phyloP scores from a whole-genome alignment of 1,140 invertebrate genomes.

The Harpegnathos saltator region DNA sequence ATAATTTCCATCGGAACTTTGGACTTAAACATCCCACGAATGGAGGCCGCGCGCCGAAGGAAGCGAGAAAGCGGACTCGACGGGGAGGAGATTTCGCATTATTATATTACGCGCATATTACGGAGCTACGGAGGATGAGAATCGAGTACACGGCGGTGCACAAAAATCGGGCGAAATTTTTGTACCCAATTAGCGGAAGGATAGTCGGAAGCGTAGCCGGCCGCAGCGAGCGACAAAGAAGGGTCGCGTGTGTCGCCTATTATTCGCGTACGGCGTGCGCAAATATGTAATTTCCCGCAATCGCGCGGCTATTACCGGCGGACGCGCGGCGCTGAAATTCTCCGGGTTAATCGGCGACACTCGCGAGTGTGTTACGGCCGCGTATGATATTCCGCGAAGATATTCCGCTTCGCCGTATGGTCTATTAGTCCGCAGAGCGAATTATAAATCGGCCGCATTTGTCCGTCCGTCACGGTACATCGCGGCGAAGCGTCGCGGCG shows the following conservation, averaged over 20 bases:
- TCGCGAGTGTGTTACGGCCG: background rate
- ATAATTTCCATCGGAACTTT: background rate
- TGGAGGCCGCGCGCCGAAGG: background rate
- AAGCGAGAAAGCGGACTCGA: background rate
- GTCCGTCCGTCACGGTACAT: conserved; percentile 66
- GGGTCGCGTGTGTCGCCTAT: conserved; percentile 16
- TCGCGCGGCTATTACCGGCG: background rate
- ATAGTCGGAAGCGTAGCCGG: conserved; percentile 2
- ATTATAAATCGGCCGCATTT: conserved; percentile 71
- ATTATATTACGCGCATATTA: background rate
- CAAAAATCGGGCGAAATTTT: background rate
- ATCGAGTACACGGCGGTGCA: background rate
- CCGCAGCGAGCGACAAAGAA: background rate
- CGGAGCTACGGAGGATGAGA: background rate
- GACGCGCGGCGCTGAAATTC: conserved; percentile 5
- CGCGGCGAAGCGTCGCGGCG: conserved; percentile 69
- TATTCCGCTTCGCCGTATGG: conserved; percentile 21
- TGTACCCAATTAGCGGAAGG: conserved; percentile 14
- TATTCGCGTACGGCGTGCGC: conserved; percentile 15
- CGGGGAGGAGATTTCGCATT: too few relatives aligned
- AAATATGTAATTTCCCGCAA: conserved; percentile 29
- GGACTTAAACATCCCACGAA: background rate
- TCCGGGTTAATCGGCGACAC: conserved; percentile 14
- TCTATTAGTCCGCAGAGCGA: conserved; percentile 50
- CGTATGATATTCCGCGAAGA: conserved; percentile 19